These are phyloP conservation scores for Trigoniulus corallinus DNA, from an alignment of 1,140 invertebrate species.

Conservation along the genomic window DNA sequence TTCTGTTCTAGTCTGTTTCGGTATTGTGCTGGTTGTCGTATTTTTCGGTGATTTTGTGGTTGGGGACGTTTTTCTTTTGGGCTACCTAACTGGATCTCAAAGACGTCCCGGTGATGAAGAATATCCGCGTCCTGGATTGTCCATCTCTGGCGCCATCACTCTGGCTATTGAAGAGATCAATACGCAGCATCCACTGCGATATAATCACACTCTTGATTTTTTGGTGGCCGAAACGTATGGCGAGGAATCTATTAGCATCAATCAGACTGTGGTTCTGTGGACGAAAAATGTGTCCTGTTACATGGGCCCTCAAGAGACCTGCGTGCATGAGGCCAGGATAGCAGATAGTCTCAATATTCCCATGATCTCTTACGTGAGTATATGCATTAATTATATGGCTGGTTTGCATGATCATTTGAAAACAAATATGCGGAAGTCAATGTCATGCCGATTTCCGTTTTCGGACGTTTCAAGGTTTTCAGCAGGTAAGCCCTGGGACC, in stretches of 20 bases:
- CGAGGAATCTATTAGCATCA: conserved; percentile 66
- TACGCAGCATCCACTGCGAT: conserved; percentile 13
- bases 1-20: no score
- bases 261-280: conserved; percentile 70
- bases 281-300: conserved; percentile 68
- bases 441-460: not conserved
- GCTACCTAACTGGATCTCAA: conserved; percentile 44
- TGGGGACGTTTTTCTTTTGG: conserved; percentile 18
- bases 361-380: conserved; percentile 47
- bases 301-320: conserved; percentile 90
- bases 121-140: conserved; percentile 54
- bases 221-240: conserved; percentile 81
- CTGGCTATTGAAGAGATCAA: conserved; percentile 40
- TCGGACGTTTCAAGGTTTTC: no score
- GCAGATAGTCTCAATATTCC: conserved; percentile 85
- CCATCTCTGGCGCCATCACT: conserved; percentile 65
- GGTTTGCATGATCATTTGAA: conserved; percentile 4
- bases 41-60: no score
- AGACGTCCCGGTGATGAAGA: conserved; percentile 50
- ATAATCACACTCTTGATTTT: conserved; percentile 48
- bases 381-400: not conserved
- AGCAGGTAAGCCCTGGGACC: no score
- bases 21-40: no score
- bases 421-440: not conserved
- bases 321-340: conserved; percentile 82